A percentile compares a stretch with the other conserved stretches of the same genome.
These are phyloP conservation scores for Phthorimaea operculella DNA, from an alignment of 1,140 invertebrate genomes.

Conservation along the genomic window DNA sequence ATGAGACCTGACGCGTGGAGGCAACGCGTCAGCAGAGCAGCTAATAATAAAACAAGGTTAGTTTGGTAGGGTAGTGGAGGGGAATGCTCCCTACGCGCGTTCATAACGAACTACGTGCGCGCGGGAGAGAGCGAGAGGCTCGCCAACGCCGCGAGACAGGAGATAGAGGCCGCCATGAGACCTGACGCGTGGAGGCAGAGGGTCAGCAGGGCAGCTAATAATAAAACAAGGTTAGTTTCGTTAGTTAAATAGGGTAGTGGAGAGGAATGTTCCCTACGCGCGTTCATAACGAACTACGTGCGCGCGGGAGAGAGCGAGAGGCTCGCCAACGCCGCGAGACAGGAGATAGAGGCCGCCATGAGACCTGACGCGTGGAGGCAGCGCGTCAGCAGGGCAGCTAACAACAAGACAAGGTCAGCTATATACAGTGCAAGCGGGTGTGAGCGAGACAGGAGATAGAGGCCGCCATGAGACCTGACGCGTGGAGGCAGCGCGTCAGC, in stretches of 20 bases:
- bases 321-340: constrained; percentile 28
- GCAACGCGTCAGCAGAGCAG: constrained; percentile 19
- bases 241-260: too few species aligned
- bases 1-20: constrained; percentile 41
- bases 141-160: constrained; percentile 22
- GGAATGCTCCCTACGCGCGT: too few species aligned
- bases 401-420: constrained; percentile 9
- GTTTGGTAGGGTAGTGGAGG: too few species aligned
- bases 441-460: constrained; percentile 39
- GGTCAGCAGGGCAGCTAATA: neutral
- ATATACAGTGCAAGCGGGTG: constrained; percentile 52
- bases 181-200: constrained; percentile 46
- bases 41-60: too few species aligned
- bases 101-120: constrained; percentile 55
- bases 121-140: constrained; percentile 51
- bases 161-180: constrained; percentile 35
- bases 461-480: constrained; percentile 29
- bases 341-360: constrained; percentile 35
- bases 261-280: too few species aligned
- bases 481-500: constrained; percentile 41
- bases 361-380: constrained; percentile 42
- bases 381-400: constrained; percentile 8
- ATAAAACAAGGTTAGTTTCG: too few species aligned
- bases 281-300: constrained; percentile 56
- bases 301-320: constrained; percentile 52